phyloP scores from a whole-genome alignment of 2,888 invertebrate genomes.

The Phasia obesa region DNA sequence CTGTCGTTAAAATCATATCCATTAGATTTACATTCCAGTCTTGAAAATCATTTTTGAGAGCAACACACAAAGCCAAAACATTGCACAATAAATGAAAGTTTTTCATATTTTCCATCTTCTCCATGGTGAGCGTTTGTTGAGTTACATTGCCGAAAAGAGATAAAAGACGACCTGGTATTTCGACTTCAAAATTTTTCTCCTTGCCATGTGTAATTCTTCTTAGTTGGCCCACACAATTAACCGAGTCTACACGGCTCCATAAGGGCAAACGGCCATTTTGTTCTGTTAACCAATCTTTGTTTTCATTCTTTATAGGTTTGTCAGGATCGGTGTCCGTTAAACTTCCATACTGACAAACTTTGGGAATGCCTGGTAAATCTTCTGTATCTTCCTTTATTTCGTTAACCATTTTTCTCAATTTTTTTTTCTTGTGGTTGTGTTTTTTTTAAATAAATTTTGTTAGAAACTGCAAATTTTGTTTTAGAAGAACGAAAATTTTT shows the following conservation, averaged over 20 bases:
- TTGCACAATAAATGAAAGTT: constrained; percentile 79
- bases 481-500: neutral
- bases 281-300: constrained; percentile 28
- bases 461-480: constrained; percentile 13
- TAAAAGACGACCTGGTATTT: constrained; percentile 86
- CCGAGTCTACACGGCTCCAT: constrained; percentile 41
- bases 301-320: constrained; percentile 31
- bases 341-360: constrained; percentile 12
- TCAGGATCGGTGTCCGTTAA: neutral
- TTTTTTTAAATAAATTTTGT: neutral
- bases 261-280: neutral
- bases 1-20: constrained; percentile 85
- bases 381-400: neutral
- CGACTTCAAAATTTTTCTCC: constrained; percentile 85
- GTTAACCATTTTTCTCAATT: neutral
- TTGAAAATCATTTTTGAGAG: constrained; percentile 84
- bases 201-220: constrained; percentile 77
- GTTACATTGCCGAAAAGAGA: constrained; percentile 86
- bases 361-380: constrained; percentile 7
- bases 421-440: neutral
- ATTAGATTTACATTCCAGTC: constrained; percentile 86
- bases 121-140: constrained; percentile 84
- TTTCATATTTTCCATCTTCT: constrained; percentile 81
- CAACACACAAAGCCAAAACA: constrained; percentile 85
- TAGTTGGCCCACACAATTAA: neutral